Evolutionary conservation across 2,113 vertebrate genomes (phyloP).

Genomic region (Xenopus laevis): DNA sequence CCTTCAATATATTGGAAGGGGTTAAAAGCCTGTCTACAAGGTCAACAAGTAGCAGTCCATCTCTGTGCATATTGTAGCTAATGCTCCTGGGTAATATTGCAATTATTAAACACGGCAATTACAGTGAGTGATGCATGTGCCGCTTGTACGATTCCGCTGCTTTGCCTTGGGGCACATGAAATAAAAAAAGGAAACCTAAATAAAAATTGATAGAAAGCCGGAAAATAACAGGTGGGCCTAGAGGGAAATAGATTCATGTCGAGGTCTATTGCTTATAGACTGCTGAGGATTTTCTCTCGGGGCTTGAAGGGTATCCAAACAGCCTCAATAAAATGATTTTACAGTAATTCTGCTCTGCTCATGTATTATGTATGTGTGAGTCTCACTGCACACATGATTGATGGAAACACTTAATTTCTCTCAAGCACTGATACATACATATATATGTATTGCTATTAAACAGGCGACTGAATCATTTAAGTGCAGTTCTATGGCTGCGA

Average conservation of each 20-base stretch:
- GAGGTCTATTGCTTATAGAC: slow-evolving; percentile 43
- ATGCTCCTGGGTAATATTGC: slow-evolving; percentile 38
- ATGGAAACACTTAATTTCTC: slow-evolving; percentile 35
- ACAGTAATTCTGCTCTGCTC: slow-evolving; percentile 28
- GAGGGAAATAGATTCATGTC: slow-evolving; percentile 38
- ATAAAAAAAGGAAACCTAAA: slow-evolving; percentile 42
- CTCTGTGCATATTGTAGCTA: slow-evolving; percentile 30
- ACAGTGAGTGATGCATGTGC: slow-evolving; percentile 32
- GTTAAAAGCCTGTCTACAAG: slow-evolving; percentile 23
- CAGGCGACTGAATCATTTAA: slow-evolving; percentile 32
- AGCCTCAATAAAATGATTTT: slow-evolving; percentile 36
- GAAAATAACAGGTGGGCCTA: slow-evolving; percentile 38
- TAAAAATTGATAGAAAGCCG: slow-evolving; percentile 44
- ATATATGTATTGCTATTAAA: slow-evolving; percentile 28
- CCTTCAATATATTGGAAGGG: background rate
- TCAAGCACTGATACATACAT: slow-evolving; percentile 14
- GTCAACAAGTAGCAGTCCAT: slow-evolving; percentile 23
- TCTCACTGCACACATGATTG: slow-evolving; percentile 35
- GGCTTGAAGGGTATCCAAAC: slow-evolving; percentile 39
- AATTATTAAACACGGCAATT: slow-evolving; percentile 42
- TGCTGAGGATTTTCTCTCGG: slow-evolving; percentile 31
- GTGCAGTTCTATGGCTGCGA: background rate
- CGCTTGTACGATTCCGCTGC: slow-evolving; percentile 26
- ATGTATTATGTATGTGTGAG: slow-evolving; percentile 38
- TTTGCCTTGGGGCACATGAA: slow-evolving; percentile 33